Conservation (phyloP, 2,113 vertebrate species). For the Apteryx mantelli region DNA sequence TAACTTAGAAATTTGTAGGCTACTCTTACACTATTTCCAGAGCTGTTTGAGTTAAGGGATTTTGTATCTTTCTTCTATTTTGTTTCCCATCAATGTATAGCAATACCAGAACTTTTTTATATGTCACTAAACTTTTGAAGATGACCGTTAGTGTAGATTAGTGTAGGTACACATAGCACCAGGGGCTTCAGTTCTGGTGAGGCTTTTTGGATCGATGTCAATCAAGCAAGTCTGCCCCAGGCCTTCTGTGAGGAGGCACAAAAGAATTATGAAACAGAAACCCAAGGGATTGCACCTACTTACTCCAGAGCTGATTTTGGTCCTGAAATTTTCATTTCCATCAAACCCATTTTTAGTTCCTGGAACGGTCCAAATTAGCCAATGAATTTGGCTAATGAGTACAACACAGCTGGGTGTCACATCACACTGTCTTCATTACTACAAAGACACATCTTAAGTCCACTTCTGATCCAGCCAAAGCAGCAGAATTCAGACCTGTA, state of each 20-base stretch:
- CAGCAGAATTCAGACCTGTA: not conserved
- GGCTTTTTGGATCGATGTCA: not conserved
- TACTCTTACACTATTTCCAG: not conserved
- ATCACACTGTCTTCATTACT: rapidly evolving
- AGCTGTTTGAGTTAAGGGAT: not conserved
- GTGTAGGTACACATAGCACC: not conserved
- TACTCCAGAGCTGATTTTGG: not conserved
- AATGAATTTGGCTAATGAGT: not conserved
- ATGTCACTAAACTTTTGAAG: not conserved
- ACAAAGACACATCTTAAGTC: not conserved
- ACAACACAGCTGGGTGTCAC: rapidly evolving
- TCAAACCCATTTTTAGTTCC: rapidly evolving
- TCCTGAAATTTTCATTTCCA: not conserved
- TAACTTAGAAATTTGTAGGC: not conserved
- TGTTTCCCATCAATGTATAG: not conserved
- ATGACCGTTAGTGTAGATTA: not conserved
- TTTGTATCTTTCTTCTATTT: not conserved
- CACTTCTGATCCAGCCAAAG: not conserved
- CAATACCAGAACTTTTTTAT: not conserved
- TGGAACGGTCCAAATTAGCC: not conserved
- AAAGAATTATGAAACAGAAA: not conserved
- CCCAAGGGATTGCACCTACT: not conserved
- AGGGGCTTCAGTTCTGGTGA: not conserved
- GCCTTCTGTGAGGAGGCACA: not conserved
- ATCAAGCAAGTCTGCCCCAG: not conserved